A percentile compares a stretch with the other conserved stretches of the same genome.
Conservation (phyloP, 1,140 invertebrate genomes). For the Zaprionus capensis region DNA sequence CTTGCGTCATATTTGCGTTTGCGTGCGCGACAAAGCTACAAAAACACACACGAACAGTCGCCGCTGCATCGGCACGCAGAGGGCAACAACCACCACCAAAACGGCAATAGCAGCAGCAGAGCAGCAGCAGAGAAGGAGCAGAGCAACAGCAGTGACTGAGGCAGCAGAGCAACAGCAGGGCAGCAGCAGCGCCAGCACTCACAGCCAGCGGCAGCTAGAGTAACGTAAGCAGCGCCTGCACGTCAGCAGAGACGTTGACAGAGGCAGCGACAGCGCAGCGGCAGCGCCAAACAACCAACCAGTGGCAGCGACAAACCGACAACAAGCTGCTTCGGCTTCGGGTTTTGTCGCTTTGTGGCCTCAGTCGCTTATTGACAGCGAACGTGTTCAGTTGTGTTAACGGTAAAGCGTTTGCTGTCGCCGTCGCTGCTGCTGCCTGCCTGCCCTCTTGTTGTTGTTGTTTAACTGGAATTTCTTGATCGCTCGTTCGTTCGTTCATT, state of each 20-base stretch:
- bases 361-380: slow-evolving; percentile 66
- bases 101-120: slow-evolving; percentile 16
- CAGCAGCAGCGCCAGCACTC: slow-evolving; percentile 8
- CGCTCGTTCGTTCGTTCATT: slow-evolving; percentile 31
- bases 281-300: slow-evolving; percentile 45
- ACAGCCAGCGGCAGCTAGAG: background rate
- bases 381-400: slow-evolving; percentile 62
- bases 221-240: slow-evolving; percentile 29
- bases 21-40: slow-evolving; percentile 70
- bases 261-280: slow-evolving; percentile 50
- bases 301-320: slow-evolving; percentile 58
- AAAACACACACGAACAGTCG: slow-evolving; percentile 29
- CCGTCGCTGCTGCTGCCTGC: slow-evolving; percentile 13
- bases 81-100: slow-evolving; percentile 67
- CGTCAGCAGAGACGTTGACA: slow-evolving; percentile 6
- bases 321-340: slow-evolving; percentile 47
- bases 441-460: slow-evolving; percentile 25
- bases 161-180: background rate
- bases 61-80: slow-evolving; percentile 54
- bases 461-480: slow-evolving; percentile 76
- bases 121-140: background rate
- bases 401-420: slow-evolving; percentile 46
- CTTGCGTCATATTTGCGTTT: slow-evolving; percentile 66
- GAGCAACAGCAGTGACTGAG: slow-evolving; percentile 1
- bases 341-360: slow-evolving; percentile 50